Evolutionary conservation across 2,797 vertebrate species (phyloP).

Genomic region (Buphagus erythrorhynchus): DNA sequence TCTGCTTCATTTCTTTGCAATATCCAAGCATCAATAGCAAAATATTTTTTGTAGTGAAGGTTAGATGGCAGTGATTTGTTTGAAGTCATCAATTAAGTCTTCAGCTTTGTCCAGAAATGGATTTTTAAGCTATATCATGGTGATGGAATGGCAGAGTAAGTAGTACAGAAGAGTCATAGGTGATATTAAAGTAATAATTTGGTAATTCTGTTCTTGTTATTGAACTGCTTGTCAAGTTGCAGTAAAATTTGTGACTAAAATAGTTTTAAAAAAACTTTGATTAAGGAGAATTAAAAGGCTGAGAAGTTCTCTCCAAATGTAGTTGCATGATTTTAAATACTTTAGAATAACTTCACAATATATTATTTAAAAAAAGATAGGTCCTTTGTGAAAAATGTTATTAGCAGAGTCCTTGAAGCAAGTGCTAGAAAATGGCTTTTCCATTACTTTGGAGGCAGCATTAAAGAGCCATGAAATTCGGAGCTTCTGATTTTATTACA

Average conservation of each 20-base stretch:
- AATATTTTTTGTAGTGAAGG: not conserved
- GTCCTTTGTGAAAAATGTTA: constrained; percentile 68
- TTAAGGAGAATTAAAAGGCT: constrained; percentile 40
- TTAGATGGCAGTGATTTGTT: not conserved
- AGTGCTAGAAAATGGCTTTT: constrained; percentile 74
- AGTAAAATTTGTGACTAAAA: not conserved
- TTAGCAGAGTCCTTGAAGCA: constrained; percentile 74
- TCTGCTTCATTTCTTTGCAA: not conserved
- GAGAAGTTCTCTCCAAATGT: constrained; percentile 32
- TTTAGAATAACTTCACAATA: constrained; percentile 62
- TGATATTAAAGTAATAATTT: not conserved
- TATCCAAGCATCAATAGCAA: not conserved
- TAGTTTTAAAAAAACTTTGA: not conserved
- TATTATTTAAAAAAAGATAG: constrained; percentile 29
- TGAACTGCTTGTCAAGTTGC: not conserved
- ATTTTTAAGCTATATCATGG: not conserved
- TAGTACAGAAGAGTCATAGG: not conserved
- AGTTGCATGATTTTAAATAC: constrained; percentile 58
- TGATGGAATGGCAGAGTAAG: not conserved
- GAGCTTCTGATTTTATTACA: constrained; percentile 70
- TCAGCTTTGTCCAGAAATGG: not conserved
- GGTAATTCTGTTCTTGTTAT: not conserved
- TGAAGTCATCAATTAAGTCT: not conserved
- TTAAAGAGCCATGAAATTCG: constrained; percentile 76
- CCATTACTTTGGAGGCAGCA: constrained; percentile 69